Evolutionary conservation across 2,888 invertebrate species (phyloP).

Genomic region (Drosophila gaucha): DNA sequence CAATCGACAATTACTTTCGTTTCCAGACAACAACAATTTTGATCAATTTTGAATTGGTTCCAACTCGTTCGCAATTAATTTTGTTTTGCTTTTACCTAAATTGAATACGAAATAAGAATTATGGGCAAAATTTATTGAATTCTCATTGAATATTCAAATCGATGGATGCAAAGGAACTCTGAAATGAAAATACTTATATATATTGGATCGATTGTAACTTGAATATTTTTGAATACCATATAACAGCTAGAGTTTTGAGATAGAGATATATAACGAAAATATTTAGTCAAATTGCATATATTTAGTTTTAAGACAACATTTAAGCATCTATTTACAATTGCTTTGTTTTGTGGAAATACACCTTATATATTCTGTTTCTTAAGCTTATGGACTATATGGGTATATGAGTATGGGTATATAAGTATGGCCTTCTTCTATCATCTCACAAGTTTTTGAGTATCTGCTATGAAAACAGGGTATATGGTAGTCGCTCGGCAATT

Average conservation of each 20-base stretch:
- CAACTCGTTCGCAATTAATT: slow-evolving; percentile 11
- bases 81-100: neutral
- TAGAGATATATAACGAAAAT: too few species aligned
- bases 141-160: neutral
- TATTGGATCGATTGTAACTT: too few species aligned
- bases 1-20: slow-evolving; percentile 20
- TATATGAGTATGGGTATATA: too few species aligned
- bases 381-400: too few species aligned
- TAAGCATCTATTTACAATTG: neutral
- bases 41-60: neutral
- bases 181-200: too few species aligned
- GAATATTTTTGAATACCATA: too few species aligned
- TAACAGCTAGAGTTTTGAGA: too few species aligned
- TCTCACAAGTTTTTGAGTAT: neutral
- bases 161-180: neutral
- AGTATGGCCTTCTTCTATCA: neutral
- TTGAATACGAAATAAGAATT: neutral
- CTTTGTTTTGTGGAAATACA: too few species aligned
- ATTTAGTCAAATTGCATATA: too few species aligned
- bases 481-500: neutral
- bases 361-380: too few species aligned
- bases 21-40: slow-evolving; percentile 9
- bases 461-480: neutral
- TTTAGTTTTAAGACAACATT: neutral
- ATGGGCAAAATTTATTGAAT: neutral